A percentile compares a stretch with the other conserved stretches of the same genome.
Evolutionary conservation across 2,797 vertebrate genomes (phyloP).

Genomic region (Anguilla anguilla): DNA sequence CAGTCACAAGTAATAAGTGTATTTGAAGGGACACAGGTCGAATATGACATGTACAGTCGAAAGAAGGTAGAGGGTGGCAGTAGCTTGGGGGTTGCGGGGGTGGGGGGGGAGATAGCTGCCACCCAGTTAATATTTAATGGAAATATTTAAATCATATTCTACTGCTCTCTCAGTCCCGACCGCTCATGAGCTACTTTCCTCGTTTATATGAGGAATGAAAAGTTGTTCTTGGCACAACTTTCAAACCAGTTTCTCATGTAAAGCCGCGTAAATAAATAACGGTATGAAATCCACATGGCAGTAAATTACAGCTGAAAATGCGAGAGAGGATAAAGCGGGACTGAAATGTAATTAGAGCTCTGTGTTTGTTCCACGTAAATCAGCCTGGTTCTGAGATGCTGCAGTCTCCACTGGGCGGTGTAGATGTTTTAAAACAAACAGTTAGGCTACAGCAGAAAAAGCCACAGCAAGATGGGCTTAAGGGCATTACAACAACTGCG

Average conservation of each 20-base stretch:
- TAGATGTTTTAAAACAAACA: not conserved
- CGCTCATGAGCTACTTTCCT: not conserved
- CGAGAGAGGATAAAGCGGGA: not conserved
- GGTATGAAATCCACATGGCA: not conserved
- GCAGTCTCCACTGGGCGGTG: not conserved
- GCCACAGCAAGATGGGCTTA: not conserved
- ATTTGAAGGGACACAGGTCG: not conserved
- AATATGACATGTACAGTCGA: not conserved
- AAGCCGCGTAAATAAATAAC: constrained; percentile 10
- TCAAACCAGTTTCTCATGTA: not conserved
- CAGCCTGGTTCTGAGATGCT: not conserved
- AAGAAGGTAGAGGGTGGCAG: not conserved
- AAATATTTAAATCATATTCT: not conserved
- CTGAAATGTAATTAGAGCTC: not conserved
- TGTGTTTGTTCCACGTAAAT: constrained; percentile 2
- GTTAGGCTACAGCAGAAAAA: not conserved
- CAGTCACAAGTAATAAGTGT: not conserved
- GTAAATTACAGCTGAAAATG: not conserved
- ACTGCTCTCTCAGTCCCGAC: not conserved
- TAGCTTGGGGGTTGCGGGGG: not conserved
- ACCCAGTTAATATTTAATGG: not conserved
- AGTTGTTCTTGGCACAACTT: not conserved
- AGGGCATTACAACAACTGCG: not conserved
- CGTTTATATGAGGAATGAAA: not conserved
- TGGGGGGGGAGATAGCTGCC: not conserved